Evolutionary conservation across 1,140 invertebrate genomes (phyloP).

Genomic region (Drosophila lini): DNA sequence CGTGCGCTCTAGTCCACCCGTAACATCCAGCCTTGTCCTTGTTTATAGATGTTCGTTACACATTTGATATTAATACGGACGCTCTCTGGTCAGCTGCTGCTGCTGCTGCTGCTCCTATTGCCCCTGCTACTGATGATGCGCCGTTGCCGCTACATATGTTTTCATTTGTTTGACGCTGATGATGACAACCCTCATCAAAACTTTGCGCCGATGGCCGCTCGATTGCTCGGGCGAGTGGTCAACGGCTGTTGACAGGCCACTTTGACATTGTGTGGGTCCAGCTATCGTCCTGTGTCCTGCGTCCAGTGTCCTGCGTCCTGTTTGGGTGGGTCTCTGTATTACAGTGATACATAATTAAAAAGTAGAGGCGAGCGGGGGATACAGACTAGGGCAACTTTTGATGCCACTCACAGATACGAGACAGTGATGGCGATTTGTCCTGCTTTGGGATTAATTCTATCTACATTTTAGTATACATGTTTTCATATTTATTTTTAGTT

Average conservation of each 20-base stretch:
- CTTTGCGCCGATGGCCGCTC: conserved; percentile 72
- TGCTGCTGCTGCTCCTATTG: conserved; percentile 1
- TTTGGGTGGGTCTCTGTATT: conserved; percentile 23
- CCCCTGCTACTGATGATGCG: conserved; percentile 5
- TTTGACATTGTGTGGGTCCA: conserved; percentile 63
- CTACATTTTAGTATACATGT: background rate
- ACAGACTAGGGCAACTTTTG: conserved; percentile 64
- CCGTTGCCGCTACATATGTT: conserved; percentile 75
- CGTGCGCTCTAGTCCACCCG: too few species aligned
- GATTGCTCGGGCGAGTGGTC: conserved; percentile 74
- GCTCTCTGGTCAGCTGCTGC: conserved; percentile 42
- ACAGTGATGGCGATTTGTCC: background rate
- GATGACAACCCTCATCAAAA: conserved; percentile 82
- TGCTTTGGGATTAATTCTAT: background rate
- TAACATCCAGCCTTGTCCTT: too few species aligned
- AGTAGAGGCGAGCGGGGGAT: conserved; percentile 37
- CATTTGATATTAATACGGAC: conserved; percentile 80
- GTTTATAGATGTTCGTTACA: too few species aligned
- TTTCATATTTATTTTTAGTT: background rate
- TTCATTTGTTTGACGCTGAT: conserved; percentile 81
- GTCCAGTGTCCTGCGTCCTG: conserved; percentile 5
- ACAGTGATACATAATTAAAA: conserved; percentile 76
- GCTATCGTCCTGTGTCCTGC: conserved; percentile 21
- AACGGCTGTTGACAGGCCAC: conserved; percentile 76
- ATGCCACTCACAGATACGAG: conserved; percentile 41